phyloP scores from a whole-genome alignment of 2,113 vertebrate species.

The Aptenodytes patagonicus region DNA sequence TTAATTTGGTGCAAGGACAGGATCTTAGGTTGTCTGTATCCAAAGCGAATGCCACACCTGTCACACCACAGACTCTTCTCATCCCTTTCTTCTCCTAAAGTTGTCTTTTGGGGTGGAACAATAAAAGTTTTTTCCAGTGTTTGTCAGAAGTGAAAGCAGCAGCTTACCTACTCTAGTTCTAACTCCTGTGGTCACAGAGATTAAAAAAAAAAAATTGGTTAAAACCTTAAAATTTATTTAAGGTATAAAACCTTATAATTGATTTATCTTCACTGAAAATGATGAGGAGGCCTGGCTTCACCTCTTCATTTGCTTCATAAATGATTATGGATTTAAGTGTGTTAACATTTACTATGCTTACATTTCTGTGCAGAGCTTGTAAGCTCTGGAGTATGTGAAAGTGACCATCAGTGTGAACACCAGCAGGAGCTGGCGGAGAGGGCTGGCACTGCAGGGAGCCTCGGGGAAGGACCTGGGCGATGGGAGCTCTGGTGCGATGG shows the following conservation, averaged over 20 bases:
- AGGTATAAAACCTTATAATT: not conserved
- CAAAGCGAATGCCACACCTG: not conserved
- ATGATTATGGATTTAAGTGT: not conserved
- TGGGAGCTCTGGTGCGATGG: not conserved
- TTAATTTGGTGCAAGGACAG: not conserved
- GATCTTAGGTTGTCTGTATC: not conserved
- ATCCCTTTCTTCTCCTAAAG: not conserved
- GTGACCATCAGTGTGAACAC: not conserved
- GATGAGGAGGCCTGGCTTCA: not conserved
- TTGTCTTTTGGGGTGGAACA: not conserved
- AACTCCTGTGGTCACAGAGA: not conserved
- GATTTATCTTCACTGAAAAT: not conserved
- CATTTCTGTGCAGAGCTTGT: not conserved
- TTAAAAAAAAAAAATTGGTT: not conserved
- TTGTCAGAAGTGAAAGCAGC: not conserved
- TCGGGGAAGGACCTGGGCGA: not conserved
- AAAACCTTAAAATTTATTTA: not conserved
- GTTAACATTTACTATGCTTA: fast-evolving
- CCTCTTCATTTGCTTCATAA: not conserved
- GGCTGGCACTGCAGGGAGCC: not conserved
- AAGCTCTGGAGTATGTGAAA: not conserved
- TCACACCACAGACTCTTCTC: not conserved
- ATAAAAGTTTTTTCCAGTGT: not conserved
- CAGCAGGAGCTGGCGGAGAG: not conserved
- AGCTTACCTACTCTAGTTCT: not conserved